These are phyloP conservation scores for Tenrec ecaudatus DNA, from an alignment of 2,113 vertebrate genomes.

Conservation along the genomic window DNA sequence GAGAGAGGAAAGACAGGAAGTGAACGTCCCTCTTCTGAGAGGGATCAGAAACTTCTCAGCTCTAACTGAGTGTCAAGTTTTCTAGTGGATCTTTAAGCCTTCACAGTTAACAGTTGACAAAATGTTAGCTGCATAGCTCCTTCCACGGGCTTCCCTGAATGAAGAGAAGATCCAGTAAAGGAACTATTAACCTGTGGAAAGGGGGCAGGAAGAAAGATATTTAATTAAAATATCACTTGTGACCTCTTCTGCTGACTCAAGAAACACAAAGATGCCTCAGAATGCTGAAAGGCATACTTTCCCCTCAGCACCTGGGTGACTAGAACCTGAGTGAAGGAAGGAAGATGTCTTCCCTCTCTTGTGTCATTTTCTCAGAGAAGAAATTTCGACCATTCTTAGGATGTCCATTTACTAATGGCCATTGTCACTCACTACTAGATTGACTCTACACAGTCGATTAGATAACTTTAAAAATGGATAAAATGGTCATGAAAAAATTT, in stretches of 20 bases:
- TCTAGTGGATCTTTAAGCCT: not conserved
- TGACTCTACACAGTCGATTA: not conserved
- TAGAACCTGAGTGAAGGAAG: not conserved
- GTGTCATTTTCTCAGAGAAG: not conserved
- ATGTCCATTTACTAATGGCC: not conserved
- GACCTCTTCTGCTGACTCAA: not conserved
- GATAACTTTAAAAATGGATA: not conserved
- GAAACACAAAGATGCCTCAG: not conserved
- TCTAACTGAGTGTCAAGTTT: not conserved
- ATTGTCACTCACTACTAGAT: not conserved
- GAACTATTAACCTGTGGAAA: conserved; percentile 11
- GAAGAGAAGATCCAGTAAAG: conserved; percentile 6
- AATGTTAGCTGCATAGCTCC: not conserved
- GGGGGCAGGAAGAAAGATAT: not conserved
- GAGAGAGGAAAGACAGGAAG: not conserved
- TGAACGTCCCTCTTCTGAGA: not conserved
- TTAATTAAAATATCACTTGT: conserved; percentile 35
- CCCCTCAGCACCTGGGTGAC: not conserved
- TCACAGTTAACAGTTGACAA: conserved; percentile 4
- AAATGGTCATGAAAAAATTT: too few relatives aligned
- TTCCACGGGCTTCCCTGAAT: not conserved
- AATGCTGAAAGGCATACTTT: not conserved
- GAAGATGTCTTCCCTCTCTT: not conserved
- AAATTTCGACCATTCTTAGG: not conserved
- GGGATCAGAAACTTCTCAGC: not conserved